phyloP scores from a whole-genome alignment of 2,113 vertebrate genomes.

The Copsychus sechellarum region DNA sequence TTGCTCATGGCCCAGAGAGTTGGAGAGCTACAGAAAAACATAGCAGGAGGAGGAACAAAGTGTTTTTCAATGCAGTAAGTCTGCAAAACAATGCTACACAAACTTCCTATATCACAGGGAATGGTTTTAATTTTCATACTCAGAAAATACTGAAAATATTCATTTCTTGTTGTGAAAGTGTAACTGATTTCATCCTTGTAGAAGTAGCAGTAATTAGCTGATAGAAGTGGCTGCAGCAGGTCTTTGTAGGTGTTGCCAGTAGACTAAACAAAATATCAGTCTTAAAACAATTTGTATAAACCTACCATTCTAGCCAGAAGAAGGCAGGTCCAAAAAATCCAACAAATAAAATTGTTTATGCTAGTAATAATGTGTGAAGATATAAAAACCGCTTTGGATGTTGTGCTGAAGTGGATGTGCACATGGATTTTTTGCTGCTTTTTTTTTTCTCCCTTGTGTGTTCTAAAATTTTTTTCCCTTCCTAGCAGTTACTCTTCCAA shows the following conservation, averaged over 20 bases:
- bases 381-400: not conserved
- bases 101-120: not conserved
- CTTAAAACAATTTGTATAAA: not conserved
- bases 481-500: slow-evolving; percentile 38
- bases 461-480: not conserved
- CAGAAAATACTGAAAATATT: not conserved
- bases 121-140: not conserved
- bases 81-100: rapidly evolving
- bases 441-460: no score
- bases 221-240: rapidly evolving
- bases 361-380: not conserved
- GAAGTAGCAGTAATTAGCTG: not conserved
- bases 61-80: not conserved
- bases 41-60: not conserved
- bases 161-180: not conserved
- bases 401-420: not conserved
- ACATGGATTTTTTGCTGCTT: rapidly evolving
- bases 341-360: not conserved
- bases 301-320: not conserved
- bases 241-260: not conserved
- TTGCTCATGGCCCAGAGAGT: not conserved
- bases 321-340: rapidly evolving
- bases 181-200: not conserved
- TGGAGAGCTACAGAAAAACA: not conserved
- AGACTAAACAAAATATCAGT: not conserved